Evolutionary conservation across 2,888 invertebrate species (phyloP).

Genomic region (Flexamia atlantica): DNA sequence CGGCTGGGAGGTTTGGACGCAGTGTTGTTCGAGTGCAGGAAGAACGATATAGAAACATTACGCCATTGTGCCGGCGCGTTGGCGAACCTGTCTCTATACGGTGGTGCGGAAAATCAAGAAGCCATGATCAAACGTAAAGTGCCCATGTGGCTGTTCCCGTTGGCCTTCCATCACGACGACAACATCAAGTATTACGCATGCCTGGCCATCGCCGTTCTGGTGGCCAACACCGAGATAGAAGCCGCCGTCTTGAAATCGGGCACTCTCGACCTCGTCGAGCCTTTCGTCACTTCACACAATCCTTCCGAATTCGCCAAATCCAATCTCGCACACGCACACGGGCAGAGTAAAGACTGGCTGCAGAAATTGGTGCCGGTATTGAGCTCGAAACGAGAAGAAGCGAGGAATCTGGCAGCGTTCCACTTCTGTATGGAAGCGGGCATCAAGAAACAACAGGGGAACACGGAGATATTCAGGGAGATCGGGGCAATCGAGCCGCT

Average conservation of each 20-base stretch:
- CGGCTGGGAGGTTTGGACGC: constrained; percentile 95
- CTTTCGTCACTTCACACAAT: constrained; percentile 96
- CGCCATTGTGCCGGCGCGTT: constrained; percentile 98
- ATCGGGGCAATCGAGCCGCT: constrained; percentile 97
- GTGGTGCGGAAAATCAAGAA: constrained; percentile 97
- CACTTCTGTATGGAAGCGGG: constrained; percentile 99
- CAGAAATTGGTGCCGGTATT: constrained; percentile 95
- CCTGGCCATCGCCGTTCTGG: constrained; percentile 96
- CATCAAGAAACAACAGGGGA: constrained; percentile 96
- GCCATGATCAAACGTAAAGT: constrained; percentile 95
- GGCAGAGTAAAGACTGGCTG: constrained; percentile 97
- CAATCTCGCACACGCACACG: constrained; percentile 95
- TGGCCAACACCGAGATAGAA: constrained; percentile 98
- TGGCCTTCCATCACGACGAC: constrained; percentile 98
- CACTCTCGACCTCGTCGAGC: constrained; percentile 97
- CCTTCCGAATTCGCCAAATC: constrained; percentile 97
- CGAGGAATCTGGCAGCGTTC: constrained; percentile 97
- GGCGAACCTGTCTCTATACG: constrained; percentile 97
- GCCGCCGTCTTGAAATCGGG: constrained; percentile 97
- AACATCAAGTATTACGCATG: constrained; percentile 99
- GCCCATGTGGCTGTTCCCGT: constrained; percentile 97
- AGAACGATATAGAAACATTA: constrained; percentile 94
- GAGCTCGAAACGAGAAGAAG: constrained; percentile 96
- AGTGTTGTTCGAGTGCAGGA: constrained; percentile 95
- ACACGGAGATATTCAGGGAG: constrained; percentile 93